Evolutionary conservation across 2,888 invertebrate genomes (phyloP).

Genomic region (Volucella inanis): DNA sequence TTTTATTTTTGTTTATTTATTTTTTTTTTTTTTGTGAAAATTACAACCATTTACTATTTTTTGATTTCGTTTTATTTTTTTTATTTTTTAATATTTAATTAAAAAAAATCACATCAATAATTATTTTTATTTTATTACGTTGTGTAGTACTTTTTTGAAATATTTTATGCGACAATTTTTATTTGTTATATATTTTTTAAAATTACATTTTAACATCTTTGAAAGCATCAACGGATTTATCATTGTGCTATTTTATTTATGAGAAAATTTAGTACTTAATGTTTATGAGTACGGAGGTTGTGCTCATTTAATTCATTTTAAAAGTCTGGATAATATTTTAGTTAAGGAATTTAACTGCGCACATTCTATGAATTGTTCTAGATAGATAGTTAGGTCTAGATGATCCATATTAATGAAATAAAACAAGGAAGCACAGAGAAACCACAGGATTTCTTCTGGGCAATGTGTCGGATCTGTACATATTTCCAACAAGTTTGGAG

Average conservation of each 20-base stretch:
- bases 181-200: not conserved
- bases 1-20: conserved; percentile 23
- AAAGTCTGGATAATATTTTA: conserved; percentile 1
- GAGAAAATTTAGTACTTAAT: conserved; percentile 35
- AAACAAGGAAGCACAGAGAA: no score
- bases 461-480: no score
- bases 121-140: not conserved
- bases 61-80: conserved; percentile 22
- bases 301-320: conserved; percentile 30
- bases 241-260: conserved; percentile 31
- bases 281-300: conserved; percentile 44
- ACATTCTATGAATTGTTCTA: no score
- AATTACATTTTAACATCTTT: not conserved
- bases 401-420: no score
- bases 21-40: conserved; percentile 40
- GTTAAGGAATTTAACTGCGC: not conserved
- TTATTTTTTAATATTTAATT: conserved; percentile 6
- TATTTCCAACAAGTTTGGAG: no score
- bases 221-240: no score
- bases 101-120: conserved; percentile 16
- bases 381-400: no score
- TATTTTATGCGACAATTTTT: not conserved
- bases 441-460: no score
- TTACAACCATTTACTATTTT: conserved; percentile 62
- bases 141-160: no score